Evolutionary conservation across 2,888 invertebrate species (phyloP).

Genomic region (Epinotia demarniana): DNA sequence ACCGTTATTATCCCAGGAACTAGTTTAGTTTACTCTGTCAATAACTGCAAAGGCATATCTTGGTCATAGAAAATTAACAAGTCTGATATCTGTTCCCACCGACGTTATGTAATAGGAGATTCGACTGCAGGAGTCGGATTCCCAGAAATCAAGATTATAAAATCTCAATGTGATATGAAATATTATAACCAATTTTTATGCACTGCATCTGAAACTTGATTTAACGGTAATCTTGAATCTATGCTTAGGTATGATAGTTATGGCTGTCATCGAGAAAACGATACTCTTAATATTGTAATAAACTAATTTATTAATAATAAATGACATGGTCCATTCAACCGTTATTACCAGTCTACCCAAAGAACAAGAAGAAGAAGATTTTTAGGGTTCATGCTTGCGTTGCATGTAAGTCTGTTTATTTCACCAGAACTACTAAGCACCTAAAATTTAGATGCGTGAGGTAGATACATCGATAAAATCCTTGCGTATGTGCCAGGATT

Average conservation of each 20-base stretch:
- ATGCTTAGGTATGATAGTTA: constrained; percentile 9
- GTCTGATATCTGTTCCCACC: constrained; percentile 16
- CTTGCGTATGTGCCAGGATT: no score
- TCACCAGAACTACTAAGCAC: no score
- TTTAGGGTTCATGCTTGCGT: no score
- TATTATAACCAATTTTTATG: constrained; percentile 12
- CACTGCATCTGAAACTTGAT: constrained; percentile 13
- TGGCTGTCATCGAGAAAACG: constrained; percentile 13
- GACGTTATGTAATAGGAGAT: constrained; percentile 16
- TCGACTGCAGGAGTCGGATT: constrained; percentile 13
- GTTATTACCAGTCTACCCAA: no score
- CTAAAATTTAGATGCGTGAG: no score
- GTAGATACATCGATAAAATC: no score
- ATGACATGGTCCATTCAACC: no score
- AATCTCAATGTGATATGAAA: constrained; percentile 20
- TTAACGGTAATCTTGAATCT: not conserved
- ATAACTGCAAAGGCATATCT: constrained; percentile 3
- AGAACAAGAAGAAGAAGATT: no score
- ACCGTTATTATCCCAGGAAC: not conserved
- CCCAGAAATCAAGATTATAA: constrained; percentile 18
- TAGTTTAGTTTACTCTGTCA: not conserved
- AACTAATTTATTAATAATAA: not conserved
- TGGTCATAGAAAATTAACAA: not conserved
- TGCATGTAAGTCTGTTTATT: no score
- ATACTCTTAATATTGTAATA: constrained; percentile 5